phyloP scores from a whole-genome alignment of 2,888 invertebrate species.

The Meganola albula region DNA sequence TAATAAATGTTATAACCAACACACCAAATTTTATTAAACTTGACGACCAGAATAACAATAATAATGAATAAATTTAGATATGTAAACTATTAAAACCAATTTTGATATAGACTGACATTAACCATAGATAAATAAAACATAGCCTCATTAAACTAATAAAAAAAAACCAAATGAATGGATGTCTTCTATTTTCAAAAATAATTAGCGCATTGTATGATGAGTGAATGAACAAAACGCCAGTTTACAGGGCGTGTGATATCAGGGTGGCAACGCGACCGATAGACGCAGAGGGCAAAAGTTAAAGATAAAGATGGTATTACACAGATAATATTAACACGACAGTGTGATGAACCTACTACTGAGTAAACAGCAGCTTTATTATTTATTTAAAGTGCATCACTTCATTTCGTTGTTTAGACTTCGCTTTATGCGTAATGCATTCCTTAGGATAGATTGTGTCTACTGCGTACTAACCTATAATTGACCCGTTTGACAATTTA shows the following conservation, averaged over 20 bases:
- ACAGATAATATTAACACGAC: slow-evolving; percentile 52
- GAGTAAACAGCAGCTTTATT: slow-evolving; percentile 50
- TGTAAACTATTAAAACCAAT: too few species aligned
- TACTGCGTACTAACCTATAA: too few species aligned
- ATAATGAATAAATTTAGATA: too few species aligned
- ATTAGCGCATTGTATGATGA: slow-evolving; percentile 34
- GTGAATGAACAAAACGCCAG: slow-evolving; percentile 58
- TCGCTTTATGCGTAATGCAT: too few species aligned
- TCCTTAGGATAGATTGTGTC: too few species aligned
- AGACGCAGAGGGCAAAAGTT: slow-evolving; percentile 60
- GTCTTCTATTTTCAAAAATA: slow-evolving; percentile 37
- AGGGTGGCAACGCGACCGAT: slow-evolving; percentile 57
- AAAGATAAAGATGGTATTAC: slow-evolving; percentile 61
- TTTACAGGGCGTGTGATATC: slow-evolving; percentile 54
- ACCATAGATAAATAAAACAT: too few species aligned
- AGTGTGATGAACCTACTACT: slow-evolving; percentile 61
- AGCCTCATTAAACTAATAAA: slow-evolving; percentile 21
- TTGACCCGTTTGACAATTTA: too few species aligned
- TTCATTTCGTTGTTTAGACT: slow-evolving; percentile 33
- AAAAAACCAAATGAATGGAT: slow-evolving; percentile 23
- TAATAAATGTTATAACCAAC: too few species aligned
- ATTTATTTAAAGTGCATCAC: slow-evolving; percentile 33
- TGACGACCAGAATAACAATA: too few species aligned
- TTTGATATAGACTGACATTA: too few species aligned
- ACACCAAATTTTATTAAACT: too few species aligned